Percentiles rank a stretch among this genome's conserved stretches.
Conservation (phyloP, 2,888 invertebrate genomes). For the Andrena bicolor region DNA sequence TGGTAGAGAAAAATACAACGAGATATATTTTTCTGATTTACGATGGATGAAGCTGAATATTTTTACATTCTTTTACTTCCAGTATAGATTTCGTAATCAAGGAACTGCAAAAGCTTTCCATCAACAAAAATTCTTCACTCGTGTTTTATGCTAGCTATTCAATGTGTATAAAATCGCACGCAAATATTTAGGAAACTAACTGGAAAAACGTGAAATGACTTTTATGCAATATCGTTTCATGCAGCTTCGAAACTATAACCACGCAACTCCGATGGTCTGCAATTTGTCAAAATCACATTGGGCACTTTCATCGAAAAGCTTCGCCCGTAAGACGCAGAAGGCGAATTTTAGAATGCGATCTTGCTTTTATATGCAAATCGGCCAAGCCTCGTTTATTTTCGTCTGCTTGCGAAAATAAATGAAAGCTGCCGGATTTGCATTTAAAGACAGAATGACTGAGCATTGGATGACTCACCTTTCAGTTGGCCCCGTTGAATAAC, state of each 20-base stretch:
- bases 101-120: background rate
- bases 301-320: background rate
- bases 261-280: too few species aligned
- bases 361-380: background rate
- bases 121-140: background rate
- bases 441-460: background rate
- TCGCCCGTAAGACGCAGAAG: background rate
- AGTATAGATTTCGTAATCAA: background rate
- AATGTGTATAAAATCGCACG: too few species aligned
- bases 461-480: conserved; percentile 83
- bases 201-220: background rate
- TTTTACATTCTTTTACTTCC: background rate
- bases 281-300: background rate
- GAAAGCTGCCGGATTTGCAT: background rate
- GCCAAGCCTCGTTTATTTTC: background rate
- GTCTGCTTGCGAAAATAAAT: conserved; percentile 14
- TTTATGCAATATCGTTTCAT: background rate
- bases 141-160: too few species aligned
- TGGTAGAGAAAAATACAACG: too few species aligned
- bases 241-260: too few species aligned
- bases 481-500: conserved; percentile 87
- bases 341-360: background rate
- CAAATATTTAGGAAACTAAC: background rate
- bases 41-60: background rate
- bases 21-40: too few species aligned